A percentile compares a stretch with the other conserved stretches of the same genome.
Evolutionary conservation across 2,888 invertebrate genomes (phyloP).

Genomic region (Nasonovia ribisnigri): DNA sequence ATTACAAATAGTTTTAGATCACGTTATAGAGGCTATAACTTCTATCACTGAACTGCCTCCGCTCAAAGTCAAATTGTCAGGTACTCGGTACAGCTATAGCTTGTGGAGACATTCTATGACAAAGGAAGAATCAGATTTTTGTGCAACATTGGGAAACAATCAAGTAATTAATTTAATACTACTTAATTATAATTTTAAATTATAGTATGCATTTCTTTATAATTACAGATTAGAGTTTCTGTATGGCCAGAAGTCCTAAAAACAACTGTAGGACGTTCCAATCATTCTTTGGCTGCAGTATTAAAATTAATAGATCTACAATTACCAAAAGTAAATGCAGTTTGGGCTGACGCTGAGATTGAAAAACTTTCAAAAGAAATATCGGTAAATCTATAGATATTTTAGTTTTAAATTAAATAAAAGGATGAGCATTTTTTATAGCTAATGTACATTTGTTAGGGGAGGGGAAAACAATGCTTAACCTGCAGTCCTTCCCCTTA

Average conservation of each 20-base stretch:
- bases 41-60: conserved; percentile 60
- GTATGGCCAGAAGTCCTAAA: conserved; percentile 70
- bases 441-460: not conserved
- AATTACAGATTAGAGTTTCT: conserved; percentile 67
- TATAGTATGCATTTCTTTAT: not conserved
- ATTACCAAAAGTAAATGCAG: conserved; percentile 76
- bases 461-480: not conserved
- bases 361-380: conserved; percentile 75
- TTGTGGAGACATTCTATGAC: conserved; percentile 85
- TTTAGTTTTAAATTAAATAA: conserved; percentile 16
- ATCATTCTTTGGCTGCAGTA: conserved; percentile 79
- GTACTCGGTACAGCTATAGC: conserved; percentile 75
- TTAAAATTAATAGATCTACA: conserved; percentile 77
- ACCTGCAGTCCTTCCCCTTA: not conserved
- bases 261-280: conserved; percentile 74
- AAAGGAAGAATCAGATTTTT: conserved; percentile 74
- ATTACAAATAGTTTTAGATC: conserved; percentile 75
- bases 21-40: conserved; percentile 38
- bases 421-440: not conserved
- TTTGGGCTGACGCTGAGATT: conserved; percentile 77
- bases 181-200: not conserved
- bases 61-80: conserved; percentile 70
- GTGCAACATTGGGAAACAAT: conserved; percentile 77
- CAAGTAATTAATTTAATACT: conserved; percentile 70
- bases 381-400: conserved; percentile 71